These are phyloP conservation scores for Nymphalis io DNA, from an alignment of 1,140 invertebrate genomes.

Conservation along the genomic window DNA sequence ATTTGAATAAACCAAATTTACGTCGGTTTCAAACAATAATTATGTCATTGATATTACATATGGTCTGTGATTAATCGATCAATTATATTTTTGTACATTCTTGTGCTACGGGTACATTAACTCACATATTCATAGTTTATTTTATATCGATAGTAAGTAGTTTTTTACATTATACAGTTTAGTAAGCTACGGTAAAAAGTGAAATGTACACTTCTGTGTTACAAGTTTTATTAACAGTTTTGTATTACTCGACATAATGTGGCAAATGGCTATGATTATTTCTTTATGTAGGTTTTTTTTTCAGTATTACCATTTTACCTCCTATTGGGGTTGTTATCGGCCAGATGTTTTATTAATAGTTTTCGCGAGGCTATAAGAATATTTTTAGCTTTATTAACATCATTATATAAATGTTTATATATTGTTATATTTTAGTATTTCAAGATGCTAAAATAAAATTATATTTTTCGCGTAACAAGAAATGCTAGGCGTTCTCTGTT, in stretches of 20 bases:
- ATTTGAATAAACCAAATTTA: neutral
- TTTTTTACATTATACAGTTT: neutral
- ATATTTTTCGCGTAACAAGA: conserved; percentile 13
- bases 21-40: conserved; percentile 1
- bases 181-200: neutral
- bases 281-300: conserved; percentile 14
- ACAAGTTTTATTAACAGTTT: neutral
- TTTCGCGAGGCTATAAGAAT: conserved; percentile 47
- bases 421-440: conserved; percentile 21
- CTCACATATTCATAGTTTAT: conserved; percentile 27
- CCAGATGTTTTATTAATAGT: conserved; percentile 8
- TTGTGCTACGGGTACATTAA: conserved; percentile 67
- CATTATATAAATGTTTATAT: conserved; percentile 25
- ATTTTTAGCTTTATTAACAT: conserved; percentile 43
- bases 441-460: conserved; percentile 6
- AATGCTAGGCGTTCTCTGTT: conserved; percentile 19
- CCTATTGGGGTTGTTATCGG: neutral
- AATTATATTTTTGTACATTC: conserved; percentile 78
- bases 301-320: conserved; percentile 30
- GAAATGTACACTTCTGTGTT: neutral
- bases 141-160: conserved; percentile 16
- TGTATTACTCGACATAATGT: neutral
- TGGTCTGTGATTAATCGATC: conserved; percentile 68
- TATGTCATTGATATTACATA: conserved; percentile 34
- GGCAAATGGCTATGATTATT: conserved; percentile 26